These are phyloP conservation scores for Nasonia oneida DNA, from an alignment of 2,888 invertebrate genomes.

Conservation along the genomic window DNA sequence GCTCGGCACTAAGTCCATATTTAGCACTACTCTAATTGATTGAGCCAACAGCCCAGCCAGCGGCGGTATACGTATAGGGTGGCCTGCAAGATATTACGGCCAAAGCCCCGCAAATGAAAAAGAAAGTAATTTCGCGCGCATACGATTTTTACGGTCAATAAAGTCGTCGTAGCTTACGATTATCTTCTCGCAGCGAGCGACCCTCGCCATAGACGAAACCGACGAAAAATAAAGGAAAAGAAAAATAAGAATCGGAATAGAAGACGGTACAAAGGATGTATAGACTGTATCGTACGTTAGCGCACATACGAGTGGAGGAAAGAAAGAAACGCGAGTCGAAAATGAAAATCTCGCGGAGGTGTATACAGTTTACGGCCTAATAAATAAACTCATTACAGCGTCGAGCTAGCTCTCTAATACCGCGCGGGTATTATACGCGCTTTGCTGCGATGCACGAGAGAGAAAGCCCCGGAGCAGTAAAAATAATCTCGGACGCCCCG, in stretches of 20 bases:
- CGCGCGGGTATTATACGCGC: not conserved
- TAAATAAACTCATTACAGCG: conserved; percentile 55
- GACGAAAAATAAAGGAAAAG: not conserved
- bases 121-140: conserved; percentile 19
- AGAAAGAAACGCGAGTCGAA: not conserved
- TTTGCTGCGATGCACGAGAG: not conserved
- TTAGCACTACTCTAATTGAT: conserved; percentile 18
- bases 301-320: conserved; percentile 30
- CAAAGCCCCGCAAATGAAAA: conserved; percentile 17
- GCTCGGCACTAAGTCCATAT: conserved; percentile 3
- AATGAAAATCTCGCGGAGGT: conserved; percentile 18
- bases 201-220: not conserved
- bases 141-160: conserved; percentile 19
- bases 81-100: not conserved
- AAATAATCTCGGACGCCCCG: conserved; percentile 53
- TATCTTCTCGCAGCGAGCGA: conserved; percentile 17
- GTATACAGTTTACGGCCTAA: conserved; percentile 29
- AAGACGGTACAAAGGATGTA: conserved; percentile 1
- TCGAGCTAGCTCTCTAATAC: not conserved
- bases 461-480: conserved; percentile 35
- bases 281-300: conserved; percentile 19
- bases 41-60: not conserved
- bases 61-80: not conserved
- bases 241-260: not conserved
- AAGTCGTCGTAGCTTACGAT: conserved; percentile 20